These are phyloP conservation scores for Paradoxurus hermaphroditus DNA, from an alignment of 2,113 vertebrate species.

Conservation along the genomic window DNA sequence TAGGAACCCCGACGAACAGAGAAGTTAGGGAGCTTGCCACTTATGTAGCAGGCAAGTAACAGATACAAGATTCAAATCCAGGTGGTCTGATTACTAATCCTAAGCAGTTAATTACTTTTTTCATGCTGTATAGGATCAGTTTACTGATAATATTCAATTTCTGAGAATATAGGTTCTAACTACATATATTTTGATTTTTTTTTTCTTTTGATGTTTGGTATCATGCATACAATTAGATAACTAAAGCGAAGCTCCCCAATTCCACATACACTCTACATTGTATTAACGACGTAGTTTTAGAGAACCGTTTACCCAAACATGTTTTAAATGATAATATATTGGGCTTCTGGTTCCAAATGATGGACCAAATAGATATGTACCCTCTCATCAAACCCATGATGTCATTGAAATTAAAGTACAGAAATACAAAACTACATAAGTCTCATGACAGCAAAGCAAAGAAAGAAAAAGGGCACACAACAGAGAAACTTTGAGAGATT, in stretches of 20 bases:
- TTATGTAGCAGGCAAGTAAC: not conserved
- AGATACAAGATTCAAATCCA: not conserved
- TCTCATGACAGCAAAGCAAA: not conserved
- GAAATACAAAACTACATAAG: not conserved
- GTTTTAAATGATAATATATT: not conserved
- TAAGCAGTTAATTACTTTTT: not conserved
- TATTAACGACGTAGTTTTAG: not conserved
- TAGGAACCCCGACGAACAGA: not conserved
- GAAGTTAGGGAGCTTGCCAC: not conserved
- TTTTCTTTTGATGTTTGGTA: not conserved
- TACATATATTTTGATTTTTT: not conserved
- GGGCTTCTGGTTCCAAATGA: not conserved
- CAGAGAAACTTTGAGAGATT: not conserved
- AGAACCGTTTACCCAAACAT: not conserved
- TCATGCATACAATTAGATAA: not conserved
- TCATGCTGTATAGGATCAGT: not conserved
- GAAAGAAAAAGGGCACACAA: not conserved
- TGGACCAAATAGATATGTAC: not conserved
- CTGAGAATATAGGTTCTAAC: not conserved
- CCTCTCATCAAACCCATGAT: not conserved
- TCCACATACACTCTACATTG: not conserved
- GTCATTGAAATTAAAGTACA: not conserved
- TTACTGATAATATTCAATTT: not conserved
- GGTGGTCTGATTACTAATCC: not conserved
- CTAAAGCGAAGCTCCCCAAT: not conserved